A percentile compares a stretch with the other conserved stretches of the same genome.
Evolutionary conservation across 2,888 invertebrate genomes (phyloP).

Genomic region (Sacculina carcini): DNA sequence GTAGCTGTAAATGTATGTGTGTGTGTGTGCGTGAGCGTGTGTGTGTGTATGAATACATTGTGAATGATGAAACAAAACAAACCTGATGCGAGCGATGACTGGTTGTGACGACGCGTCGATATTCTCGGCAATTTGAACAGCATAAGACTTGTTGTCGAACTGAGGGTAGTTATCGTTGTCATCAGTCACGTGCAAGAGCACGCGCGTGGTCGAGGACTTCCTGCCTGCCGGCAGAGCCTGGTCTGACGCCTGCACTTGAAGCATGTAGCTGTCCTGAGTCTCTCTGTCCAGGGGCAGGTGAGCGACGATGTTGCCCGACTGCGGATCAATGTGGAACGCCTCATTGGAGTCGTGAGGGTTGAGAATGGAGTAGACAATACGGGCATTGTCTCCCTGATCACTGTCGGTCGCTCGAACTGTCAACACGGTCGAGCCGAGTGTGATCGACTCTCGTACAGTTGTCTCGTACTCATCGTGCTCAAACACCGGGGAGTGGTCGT

Average conservation of each 20-base stretch:
- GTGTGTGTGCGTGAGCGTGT: too few species aligned
- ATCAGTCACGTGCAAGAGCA: conserved; percentile 54
- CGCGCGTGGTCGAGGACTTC: conserved; percentile 51
- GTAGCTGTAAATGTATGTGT: too few species aligned
- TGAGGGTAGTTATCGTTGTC: conserved; percentile 86
- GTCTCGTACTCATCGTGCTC: conserved; percentile 75
- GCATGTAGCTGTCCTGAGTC: conserved; percentile 50
- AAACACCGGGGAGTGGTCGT: conserved; percentile 80
- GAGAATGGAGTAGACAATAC: conserved; percentile 31
- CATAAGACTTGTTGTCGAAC: conserved; percentile 66
- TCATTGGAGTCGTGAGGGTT: conserved; percentile 38
- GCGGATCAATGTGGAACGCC: conserved; percentile 56
- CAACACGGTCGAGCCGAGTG: conserved; percentile 60
- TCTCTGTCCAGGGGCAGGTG: conserved; percentile 61
- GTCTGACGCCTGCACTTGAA: conserved; percentile 61
- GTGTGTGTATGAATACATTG: too few species aligned
- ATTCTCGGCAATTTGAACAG: conserved; percentile 64
- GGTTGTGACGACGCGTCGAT: conserved; percentile 58
- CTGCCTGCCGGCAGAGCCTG: conserved; percentile 53
- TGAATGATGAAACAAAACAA: too few species aligned
- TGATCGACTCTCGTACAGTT: conserved; percentile 57
- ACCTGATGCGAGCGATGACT: conserved; percentile 45
- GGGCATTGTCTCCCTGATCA: conserved; percentile 59
- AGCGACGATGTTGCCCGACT: conserved; percentile 58
- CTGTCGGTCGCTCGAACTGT: conserved; percentile 75